Evolutionary conservation across 2,797 vertebrate genomes (phyloP).

Genomic region (Melanotaenia parkinsoni): DNA sequence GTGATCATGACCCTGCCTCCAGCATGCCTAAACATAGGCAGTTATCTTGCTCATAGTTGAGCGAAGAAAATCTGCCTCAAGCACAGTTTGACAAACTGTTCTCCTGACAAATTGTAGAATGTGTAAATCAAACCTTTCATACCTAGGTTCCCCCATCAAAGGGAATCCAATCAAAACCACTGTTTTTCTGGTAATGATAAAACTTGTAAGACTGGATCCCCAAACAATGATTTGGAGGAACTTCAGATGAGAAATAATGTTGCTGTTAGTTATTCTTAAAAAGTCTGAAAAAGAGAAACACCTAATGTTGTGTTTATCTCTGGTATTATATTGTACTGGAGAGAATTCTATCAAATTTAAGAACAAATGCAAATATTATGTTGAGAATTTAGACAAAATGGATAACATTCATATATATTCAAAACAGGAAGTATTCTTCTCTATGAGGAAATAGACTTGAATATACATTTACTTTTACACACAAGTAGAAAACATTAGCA

Average conservation of each 20-base stretch:
- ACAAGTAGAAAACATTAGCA: neutral
- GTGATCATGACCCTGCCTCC: conserved; percentile 10
- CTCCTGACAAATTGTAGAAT: neutral
- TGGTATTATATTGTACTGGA: neutral
- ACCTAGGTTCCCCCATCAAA: neutral
- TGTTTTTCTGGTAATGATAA: neutral
- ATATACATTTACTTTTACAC: neutral
- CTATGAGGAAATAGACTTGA: neutral
- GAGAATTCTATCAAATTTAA: neutral
- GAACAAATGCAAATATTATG: neutral
- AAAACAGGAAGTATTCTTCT: too few relatives aligned
- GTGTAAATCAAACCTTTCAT: neutral
- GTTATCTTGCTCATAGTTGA: conserved; percentile 2
- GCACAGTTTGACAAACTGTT: neutral
- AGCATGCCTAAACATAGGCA: conserved; percentile 47
- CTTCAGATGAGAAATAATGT: neutral
- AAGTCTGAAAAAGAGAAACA: neutral
- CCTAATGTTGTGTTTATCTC: neutral
- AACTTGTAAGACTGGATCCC: neutral
- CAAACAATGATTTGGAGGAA: neutral
- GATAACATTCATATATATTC: neutral
- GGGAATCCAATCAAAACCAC: neutral
- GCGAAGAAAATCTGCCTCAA: neutral
- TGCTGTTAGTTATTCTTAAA: neutral
- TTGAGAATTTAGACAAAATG: neutral